A percentile compares a stretch with the other conserved stretches of the same genome.
phyloP scores from a whole-genome alignment of 2,888 invertebrate species.

The Ophion slaviceki region DNA sequence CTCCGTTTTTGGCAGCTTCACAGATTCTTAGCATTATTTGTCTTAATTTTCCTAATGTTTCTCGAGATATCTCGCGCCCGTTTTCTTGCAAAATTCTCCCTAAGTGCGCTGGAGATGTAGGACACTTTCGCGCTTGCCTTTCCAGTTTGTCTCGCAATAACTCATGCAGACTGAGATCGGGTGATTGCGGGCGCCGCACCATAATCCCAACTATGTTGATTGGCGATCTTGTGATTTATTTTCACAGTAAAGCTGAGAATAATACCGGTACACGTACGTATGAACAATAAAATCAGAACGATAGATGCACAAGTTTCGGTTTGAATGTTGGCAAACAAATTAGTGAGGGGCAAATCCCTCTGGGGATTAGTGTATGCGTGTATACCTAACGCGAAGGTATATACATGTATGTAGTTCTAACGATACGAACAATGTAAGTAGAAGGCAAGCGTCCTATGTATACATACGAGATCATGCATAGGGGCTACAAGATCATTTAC shows the following conservation, averaged over 20 bases:
- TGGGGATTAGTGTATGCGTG: background rate
- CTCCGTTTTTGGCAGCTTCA: no score
- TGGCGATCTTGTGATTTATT: background rate
- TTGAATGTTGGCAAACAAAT: background rate
- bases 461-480: slow-evolving; percentile 34
- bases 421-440: background rate
- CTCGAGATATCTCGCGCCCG: background rate
- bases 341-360: background rate
- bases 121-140: background rate
- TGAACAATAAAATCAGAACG: background rate
- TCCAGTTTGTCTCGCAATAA: background rate
- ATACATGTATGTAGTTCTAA: background rate
- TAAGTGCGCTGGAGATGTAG: background rate
- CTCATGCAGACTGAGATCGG: background rate
- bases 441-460: slow-evolving; percentile 28
- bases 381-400: background rate
- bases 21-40: no score
- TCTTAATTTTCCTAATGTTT: no score
- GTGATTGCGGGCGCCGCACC: background rate
- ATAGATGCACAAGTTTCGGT: background rate
- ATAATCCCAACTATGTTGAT: background rate
- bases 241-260: background rate
- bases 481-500: slow-evolving; percentile 38
- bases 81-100: slow-evolving; percentile 12
- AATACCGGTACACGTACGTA: background rate